Base-by-base conservation (phyloP, 1,140 invertebrate genomes). In the Temnothorax longispinosus region DNA sequence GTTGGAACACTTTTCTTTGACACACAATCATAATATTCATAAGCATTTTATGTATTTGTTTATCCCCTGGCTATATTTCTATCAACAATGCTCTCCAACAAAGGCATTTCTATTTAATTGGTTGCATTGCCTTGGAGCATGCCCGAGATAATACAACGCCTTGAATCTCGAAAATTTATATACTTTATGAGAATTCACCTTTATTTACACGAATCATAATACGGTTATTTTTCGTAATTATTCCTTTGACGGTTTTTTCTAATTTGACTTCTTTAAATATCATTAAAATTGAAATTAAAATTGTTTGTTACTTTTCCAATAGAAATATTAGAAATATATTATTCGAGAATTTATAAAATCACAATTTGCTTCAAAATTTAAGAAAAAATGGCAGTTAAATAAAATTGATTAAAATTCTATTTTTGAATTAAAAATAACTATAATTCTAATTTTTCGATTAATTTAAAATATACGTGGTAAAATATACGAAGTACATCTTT, bases 21-120 rank as follows among this genome's bases (percentile, higher is more conserved):
- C 8, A 21, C 2, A 56, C 8, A 77, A 41, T 41, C 15, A 60
- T n/a, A 32, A 76, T 76, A 21, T 75, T 56, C 21, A 44, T 58
- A 76, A 60, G 1, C 38, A 27, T 76, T 54, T 54, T 54, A 4
- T 75, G 13, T 15, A 27, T 75, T 60, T 35, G 35, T 4, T 75
- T 11, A 27, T 47, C 47, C 10, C 3, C 3, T 21, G 21, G 27
- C 8, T 44, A 44, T 47, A 13, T 47, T 77, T n/a, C 13, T 76
- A 47, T 60, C 4, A 47, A 62, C 41, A 47, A 47, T 77, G 5
- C 5, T 32, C 8, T 77, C 13, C 6, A 15, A 60, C 21, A 62
- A 77, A 60, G 41, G 15, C 38, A 77, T 60, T 15, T 2, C 6
- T 77, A 32, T 62, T 77, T 77, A 44, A 76, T 44, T 76, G 21